These are phyloP conservation scores for Chirona hameri DNA, from an alignment of 2,888 invertebrate species.

Conservation along the genomic window DNA sequence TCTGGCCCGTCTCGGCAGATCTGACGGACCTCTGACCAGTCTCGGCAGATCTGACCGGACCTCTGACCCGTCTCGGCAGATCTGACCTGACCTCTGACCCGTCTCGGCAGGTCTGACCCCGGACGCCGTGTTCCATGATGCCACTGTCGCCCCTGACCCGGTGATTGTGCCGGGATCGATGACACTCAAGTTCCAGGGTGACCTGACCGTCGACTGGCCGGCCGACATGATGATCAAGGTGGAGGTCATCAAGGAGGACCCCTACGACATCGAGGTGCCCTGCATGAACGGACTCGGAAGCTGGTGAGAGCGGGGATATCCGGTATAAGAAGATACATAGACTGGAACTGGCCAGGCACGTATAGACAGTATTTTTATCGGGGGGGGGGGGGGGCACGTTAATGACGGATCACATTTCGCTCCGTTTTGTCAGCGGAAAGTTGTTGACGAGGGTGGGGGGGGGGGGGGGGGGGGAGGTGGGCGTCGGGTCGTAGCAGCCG, in stretches of 20 bases:
- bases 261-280: neutral
- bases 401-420: too few species aligned
- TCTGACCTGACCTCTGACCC: neutral
- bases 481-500: too few species aligned
- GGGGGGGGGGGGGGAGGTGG: too few species aligned
- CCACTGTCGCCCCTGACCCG: neutral
- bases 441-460: too few species aligned
- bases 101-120: neutral
- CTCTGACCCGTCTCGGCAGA: neutral
- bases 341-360: too few species aligned
- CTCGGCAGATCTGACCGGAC: neutral
- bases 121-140: neutral
- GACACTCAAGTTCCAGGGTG: neutral
- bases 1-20: neutral
- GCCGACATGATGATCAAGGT: neutral
- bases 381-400: too few species aligned
- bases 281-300: neutral
- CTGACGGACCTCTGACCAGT: neutral
- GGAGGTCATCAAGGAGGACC: conserved; percentile 4
- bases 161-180: neutral
- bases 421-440: too few species aligned
- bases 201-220: neutral
- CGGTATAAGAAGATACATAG: too few species aligned
- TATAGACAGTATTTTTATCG: too few species aligned
- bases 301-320: neutral